Evolutionary conservation across 2,113 vertebrate genomes (phyloP), one percentile per base, ranked within the genome.

Genomic region (Neolamprologus kungweensis): DNA sequence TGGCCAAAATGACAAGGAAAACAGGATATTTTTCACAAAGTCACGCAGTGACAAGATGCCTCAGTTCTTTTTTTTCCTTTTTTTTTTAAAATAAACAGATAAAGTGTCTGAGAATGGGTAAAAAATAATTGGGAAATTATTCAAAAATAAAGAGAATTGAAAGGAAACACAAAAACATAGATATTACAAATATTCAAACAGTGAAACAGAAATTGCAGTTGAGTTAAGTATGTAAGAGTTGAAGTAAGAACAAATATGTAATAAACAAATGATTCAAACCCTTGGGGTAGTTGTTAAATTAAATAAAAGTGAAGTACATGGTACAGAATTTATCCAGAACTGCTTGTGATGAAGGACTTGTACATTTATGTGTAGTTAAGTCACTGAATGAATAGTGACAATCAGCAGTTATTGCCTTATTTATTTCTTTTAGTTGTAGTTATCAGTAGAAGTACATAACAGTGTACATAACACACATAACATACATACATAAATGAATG

Each of bases 1-100:
- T 40, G 35, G 91, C 86, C 90, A 88, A 86, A 58, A 85, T 28
- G 28, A 73, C 31, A 80, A 19, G 16, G 57, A 81, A 89, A 88
- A 75, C 14, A 13, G 6, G 11, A 78, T 71, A 37, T 82, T 84
- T 88, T 37, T 33, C 51, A 82, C 23, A 19, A 82, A 82, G 71
- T 75, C 31, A 9, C 17, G 19, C 81, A 81, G 37, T 42, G 47
- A 79, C 68, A 89, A 80, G 78, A 85, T 65, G 65, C 83, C 82
- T 86, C 82, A 51, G 42, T 75, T 31, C 14, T 47, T 75, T 17
- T 73, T 45, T 42, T 16, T 0, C 1, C 5, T 9, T 17, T 6
- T 28, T 26, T 26, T 23, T 60, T 17, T 9, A 0, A 28, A 50
- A 45, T 14, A 35, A 42, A 82, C 51, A 55, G 31, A 78, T 78